Conservation (phyloP, 2,888 invertebrate genomes). For the Spialia ferax region DNA sequence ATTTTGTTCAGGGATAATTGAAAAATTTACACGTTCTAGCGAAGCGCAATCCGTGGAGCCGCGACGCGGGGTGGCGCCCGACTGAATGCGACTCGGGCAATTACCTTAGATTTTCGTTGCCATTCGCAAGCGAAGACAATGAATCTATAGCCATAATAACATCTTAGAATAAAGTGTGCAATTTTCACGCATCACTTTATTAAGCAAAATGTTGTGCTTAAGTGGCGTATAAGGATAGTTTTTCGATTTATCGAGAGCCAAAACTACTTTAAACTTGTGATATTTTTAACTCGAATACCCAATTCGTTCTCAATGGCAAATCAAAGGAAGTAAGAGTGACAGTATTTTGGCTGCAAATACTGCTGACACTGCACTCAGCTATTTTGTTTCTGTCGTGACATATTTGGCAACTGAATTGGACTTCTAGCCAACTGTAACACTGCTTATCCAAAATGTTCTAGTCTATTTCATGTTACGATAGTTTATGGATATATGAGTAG, state of each 20-base stretch:
- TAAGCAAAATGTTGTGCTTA: conserved; percentile 13
- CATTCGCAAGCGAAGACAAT: no score
- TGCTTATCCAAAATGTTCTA: conserved; percentile 16
- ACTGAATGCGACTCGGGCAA: no score
- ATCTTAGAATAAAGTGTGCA: conserved; percentile 21
- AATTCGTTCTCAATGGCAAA: conserved; percentile 15
- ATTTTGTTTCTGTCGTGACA: conserved; percentile 74
- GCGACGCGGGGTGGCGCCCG: no score
- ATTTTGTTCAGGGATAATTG: no score
- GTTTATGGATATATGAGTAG: background rate
- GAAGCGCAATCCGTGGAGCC: no score
- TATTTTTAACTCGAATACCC: background rate
- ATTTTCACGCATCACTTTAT: conserved; percentile 29
- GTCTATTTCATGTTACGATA: background rate
- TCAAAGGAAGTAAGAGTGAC: conserved; percentile 54
- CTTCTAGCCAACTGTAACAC: conserved; percentile 70
- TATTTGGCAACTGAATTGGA: conserved; percentile 78
- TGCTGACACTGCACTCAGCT: conserved; percentile 46
- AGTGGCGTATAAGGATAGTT: conserved; percentile 4
- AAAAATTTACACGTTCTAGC: no score
- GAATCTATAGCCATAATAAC: no score
- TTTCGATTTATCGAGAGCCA: background rate
- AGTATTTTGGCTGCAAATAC: conserved; percentile 73
- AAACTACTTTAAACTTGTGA: conserved; percentile 4
- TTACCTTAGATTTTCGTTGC: no score